These are phyloP conservation scores for Pongo pygmaeus DNA, from an alignment of 2,113 vertebrate genomes.

Conservation along the genomic window DNA sequence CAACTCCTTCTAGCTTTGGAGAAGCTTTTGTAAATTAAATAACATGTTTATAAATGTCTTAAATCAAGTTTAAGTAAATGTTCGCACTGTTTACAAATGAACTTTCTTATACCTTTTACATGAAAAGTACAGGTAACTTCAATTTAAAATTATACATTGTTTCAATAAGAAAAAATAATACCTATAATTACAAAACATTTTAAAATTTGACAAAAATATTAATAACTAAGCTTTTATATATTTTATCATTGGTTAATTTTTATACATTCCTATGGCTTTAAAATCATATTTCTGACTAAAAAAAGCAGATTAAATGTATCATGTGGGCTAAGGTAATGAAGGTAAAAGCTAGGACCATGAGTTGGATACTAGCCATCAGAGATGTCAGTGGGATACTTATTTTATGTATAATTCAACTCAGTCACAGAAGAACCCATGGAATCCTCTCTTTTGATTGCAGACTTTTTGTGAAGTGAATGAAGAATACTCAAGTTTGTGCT, in stretches of 20 bases:
- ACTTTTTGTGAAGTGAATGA: neutral
- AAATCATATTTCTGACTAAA: neutral
- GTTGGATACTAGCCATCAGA: neutral
- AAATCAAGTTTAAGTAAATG: neutral
- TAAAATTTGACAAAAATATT: neutral
- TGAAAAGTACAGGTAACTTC: neutral
- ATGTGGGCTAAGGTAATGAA: neutral
- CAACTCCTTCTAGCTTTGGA: neutral
- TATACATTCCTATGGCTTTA: neutral
- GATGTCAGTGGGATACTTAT: neutral
- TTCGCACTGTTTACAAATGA: neutral
- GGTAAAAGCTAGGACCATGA: neutral
- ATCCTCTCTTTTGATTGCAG: neutral
- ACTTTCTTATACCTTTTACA: neutral
- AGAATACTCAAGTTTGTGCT: neutral
- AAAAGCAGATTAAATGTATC: neutral
- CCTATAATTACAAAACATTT: neutral
- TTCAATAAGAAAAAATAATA: neutral
- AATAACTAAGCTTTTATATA: neutral
- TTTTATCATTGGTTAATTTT: neutral
- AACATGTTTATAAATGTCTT: neutral
- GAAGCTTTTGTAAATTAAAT: neutral
- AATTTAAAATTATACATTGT: neutral
- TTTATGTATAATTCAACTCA: neutral
- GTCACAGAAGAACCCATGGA: neutral